A percentile compares a stretch with the other conserved stretches of the same genome.
These are phyloP conservation scores for Imbricaverruca yamaguchii DNA, from an alignment of 2,888 invertebrate genomes.

Conservation along the genomic window DNA sequence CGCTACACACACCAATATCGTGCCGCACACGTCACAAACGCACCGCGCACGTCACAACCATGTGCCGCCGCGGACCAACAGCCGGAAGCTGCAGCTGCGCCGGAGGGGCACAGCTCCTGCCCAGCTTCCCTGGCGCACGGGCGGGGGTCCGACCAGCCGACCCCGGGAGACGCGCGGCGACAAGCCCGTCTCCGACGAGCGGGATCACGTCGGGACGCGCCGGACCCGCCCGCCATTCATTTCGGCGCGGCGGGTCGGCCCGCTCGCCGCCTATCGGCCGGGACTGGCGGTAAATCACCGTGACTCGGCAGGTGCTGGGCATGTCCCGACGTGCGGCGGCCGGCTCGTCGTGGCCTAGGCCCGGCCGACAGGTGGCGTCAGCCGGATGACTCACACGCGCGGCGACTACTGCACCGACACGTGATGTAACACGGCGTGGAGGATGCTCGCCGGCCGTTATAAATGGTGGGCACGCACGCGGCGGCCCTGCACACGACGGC, in stretches of 20 bases:
- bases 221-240: too few species aligned
- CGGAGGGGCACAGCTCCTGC: neutral
- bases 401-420: neutral
- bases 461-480: too few species aligned
- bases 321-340: neutral
- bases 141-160: neutral
- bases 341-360: neutral
- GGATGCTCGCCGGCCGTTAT: too few species aligned
- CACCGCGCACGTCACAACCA: too few species aligned
- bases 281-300: neutral
- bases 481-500: too few species aligned
- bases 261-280: too few species aligned
- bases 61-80: too few species aligned
- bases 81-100: too few species aligned
- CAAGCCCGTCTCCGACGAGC: neutral
- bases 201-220: neutral
- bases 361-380: neutral
- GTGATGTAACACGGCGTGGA: slow-evolving; percentile 6
- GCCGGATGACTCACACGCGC: neutral
- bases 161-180: neutral
- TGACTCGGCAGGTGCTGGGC: neutral
- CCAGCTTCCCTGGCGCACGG: neutral
- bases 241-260: neutral
- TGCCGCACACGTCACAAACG: too few species aligned
- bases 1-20: too few species aligned